Evolutionary conservation across 2,113 vertebrate genomes (phyloP).

Genomic region (Nerophis ophidion): DNA sequence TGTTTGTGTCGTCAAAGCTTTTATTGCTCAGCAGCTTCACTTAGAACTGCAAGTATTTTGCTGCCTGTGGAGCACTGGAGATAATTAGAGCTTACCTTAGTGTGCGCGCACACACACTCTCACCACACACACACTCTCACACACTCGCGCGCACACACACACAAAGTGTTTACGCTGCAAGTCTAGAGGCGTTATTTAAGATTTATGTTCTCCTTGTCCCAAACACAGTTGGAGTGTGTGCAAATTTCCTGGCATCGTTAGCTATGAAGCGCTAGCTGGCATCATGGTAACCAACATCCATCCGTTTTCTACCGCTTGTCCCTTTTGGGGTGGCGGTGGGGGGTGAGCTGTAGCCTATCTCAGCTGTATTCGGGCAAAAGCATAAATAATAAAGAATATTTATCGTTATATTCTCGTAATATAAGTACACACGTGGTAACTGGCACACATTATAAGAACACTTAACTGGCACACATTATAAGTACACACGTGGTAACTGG

Average conservation of each 20-base stretch:
- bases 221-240: background rate
- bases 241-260: constrained; percentile 1
- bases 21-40: too few relatives aligned
- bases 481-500: too few relatives aligned
- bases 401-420: too few relatives aligned
- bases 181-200: constrained; percentile 13
- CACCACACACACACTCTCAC: too few relatives aligned
- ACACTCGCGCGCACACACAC: background rate
- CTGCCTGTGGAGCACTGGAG: constrained; percentile 1
- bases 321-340: too few relatives aligned
- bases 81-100: constrained; percentile 32
- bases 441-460: too few relatives aligned
- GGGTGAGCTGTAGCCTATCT: too few relatives aligned
- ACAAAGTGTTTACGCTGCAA: constrained; percentile 9
- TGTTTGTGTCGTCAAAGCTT: background rate
- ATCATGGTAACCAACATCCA: background rate
- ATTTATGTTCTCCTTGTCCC: background rate
- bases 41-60: background rate
- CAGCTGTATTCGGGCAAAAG: too few relatives aligned
- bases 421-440: too few relatives aligned
- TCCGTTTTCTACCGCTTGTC: too few relatives aligned
- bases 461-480: too few relatives aligned
- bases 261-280: background rate
- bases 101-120: background rate
- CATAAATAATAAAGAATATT: background rate